Conservation (phyloP, 2,888 invertebrate genomes). For the Drosophila nigricruria region DNA sequence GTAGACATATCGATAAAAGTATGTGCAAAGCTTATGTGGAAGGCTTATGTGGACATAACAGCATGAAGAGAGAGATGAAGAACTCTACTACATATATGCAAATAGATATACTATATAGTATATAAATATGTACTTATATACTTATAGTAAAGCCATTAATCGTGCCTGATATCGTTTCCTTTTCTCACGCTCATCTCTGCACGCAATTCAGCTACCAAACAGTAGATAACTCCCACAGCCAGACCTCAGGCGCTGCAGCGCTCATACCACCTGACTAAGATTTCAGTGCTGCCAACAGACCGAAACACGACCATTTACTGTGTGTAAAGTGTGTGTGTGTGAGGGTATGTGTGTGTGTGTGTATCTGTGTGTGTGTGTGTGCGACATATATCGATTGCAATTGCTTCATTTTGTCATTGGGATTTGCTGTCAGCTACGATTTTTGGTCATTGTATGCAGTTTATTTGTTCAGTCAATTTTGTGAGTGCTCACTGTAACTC, state of each 20-base stretch:
- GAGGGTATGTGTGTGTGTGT: neutral
- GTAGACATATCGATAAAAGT: too few species aligned
- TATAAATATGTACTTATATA: neutral
- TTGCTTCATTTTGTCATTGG: conserved; percentile 81
- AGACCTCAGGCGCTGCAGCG: neutral
- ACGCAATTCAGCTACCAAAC: neutral
- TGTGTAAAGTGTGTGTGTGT: conserved; percentile 4
- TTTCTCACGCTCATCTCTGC: conserved; percentile 1
- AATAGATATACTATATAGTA: too few species aligned
- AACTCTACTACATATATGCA: too few species aligned
- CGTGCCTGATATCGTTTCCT: neutral
- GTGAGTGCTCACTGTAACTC: neutral
- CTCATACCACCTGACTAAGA: conserved; percentile 18
- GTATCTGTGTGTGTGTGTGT: conserved; percentile 7
- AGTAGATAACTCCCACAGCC: conserved; percentile 1
- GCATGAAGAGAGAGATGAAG: too few species aligned
- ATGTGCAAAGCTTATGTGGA: too few species aligned
- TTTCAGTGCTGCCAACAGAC: conserved; percentile 60
- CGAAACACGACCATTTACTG: conserved; percentile 80
- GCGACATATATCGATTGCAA: conserved; percentile 71
- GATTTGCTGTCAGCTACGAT: conserved; percentile 79
- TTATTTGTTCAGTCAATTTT: conserved; percentile 49
- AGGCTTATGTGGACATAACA: too few species aligned
- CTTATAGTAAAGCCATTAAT: neutral
- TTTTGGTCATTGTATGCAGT: conserved; percentile 53